These are phyloP conservation scores for Desmodus rotundus DNA, from an alignment of 2,113 vertebrate genomes.

Conservation along the genomic window DNA sequence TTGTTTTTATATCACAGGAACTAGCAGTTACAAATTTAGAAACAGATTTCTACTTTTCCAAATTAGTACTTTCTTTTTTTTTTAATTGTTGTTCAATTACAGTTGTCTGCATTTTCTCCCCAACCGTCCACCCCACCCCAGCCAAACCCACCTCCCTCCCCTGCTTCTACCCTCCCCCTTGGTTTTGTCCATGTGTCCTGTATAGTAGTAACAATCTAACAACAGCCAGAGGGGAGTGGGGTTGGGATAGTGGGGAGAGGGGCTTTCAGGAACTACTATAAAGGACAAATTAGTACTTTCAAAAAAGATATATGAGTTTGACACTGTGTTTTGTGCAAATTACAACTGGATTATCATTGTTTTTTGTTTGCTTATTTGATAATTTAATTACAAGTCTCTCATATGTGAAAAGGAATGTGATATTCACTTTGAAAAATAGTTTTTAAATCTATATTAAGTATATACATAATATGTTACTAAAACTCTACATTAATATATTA, in stretches of 20 bases:
- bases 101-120: too few species aligned
- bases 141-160: too few species aligned
- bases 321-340: background rate
- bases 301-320: background rate
- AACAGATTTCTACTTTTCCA: background rate
- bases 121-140: too few species aligned
- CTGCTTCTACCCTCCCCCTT: too few species aligned
- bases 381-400: background rate
- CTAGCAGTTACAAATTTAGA: background rate
- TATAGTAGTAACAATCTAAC: too few species aligned
- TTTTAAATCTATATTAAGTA: background rate
- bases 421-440: background rate
- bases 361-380: background rate
- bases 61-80: slow-evolving; percentile 17
- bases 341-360: background rate
- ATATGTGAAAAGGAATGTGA: background rate
- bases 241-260: too few species aligned
- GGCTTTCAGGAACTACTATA: too few species aligned
- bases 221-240: too few species aligned
- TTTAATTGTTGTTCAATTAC: too few species aligned
- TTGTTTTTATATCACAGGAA: slow-evolving; percentile 5
- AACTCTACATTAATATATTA: background rate
- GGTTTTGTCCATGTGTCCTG: too few species aligned
- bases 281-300: slow-evolving; percentile 8
- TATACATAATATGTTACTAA: background rate